Conservation (phyloP, 2,797 vertebrate species). For the Pangasius krempfi region DNA sequence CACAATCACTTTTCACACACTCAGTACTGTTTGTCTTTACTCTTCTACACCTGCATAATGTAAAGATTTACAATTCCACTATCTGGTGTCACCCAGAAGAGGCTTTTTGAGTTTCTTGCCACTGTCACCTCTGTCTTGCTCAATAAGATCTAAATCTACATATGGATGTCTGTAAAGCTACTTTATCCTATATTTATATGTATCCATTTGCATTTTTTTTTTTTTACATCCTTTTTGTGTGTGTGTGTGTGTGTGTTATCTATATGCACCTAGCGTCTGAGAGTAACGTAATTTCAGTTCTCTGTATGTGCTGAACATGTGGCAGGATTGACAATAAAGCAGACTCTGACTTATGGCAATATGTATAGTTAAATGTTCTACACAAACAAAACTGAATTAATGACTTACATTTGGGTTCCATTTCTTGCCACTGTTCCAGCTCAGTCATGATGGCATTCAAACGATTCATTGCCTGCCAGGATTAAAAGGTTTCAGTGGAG, state of each 20-base stretch:
- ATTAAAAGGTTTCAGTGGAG: neutral
- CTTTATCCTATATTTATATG: neutral
- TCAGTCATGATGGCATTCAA: constrained; percentile 72
- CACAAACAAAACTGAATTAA: neutral
- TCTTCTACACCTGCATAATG: neutral
- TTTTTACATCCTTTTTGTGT: too few relatives aligned
- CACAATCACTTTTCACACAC: neutral
- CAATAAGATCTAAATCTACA: neutral
- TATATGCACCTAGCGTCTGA: too few relatives aligned
- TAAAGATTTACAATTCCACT: neutral
- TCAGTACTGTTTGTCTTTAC: neutral
- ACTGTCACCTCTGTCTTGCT: neutral
- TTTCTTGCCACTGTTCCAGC: constrained; percentile 69
- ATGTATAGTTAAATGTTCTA: neutral
- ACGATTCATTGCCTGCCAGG: constrained; percentile 66
- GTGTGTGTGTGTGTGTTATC: too few relatives aligned
- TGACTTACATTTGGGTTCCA: constrained; percentile 73
- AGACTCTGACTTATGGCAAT: neutral
- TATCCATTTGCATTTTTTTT: too few relatives aligned
- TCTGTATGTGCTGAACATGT: too few relatives aligned
- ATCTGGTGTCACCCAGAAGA: neutral
- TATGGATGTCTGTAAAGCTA: neutral
- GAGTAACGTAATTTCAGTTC: too few relatives aligned
- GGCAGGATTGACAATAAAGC: too few relatives aligned
- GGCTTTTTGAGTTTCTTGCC: neutral